phyloP scores from a whole-genome alignment of 2,113 vertebrate species.

The Myxocyprinus asiaticus region DNA sequence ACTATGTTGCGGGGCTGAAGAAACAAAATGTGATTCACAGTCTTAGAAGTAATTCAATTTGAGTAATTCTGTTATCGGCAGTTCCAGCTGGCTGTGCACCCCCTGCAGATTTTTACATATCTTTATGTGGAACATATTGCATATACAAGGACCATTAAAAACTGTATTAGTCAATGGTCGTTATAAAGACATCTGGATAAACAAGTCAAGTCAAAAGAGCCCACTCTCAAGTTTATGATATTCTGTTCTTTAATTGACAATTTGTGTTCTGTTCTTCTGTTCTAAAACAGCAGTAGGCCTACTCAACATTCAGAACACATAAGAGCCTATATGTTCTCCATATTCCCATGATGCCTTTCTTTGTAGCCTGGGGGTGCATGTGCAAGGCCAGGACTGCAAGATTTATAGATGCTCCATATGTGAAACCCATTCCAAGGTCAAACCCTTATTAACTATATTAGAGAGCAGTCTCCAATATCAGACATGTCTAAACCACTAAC shows the following conservation, averaged over 20 bases:
- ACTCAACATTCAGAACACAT: not conserved
- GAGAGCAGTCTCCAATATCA: slow-evolving; percentile 41
- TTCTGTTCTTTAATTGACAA: too few species aligned
- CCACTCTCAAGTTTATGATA: too few species aligned
- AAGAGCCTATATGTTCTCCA: slow-evolving; percentile 26
- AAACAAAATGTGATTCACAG: slow-evolving; percentile 60
- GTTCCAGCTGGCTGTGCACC: slow-evolving; percentile 49
- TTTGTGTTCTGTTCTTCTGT: not conserved
- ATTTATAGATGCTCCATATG: slow-evolving; percentile 47
- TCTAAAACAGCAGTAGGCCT: too few species aligned
- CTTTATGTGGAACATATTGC: slow-evolving; percentile 3
- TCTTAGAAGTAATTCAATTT: slow-evolving; percentile 69
- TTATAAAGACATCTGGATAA: slow-evolving; percentile 6
- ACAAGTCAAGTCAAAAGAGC: too few species aligned
- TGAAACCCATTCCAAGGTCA: slow-evolving; percentile 55
- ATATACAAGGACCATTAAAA: not conserved
- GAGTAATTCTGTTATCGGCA: slow-evolving; percentile 69
- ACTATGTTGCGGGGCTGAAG: slow-evolving; percentile 7
- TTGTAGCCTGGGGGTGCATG: slow-evolving; percentile 24
- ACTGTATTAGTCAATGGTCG: not conserved
- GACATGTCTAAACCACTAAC: slow-evolving; percentile 10
- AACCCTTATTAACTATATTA: slow-evolving; percentile 25
- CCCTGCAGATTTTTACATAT: slow-evolving; percentile 50
- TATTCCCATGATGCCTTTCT: slow-evolving; percentile 34
- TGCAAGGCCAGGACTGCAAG: slow-evolving; percentile 19